Percentiles rank a stretch among this genome's conserved stretches.
These are phyloP conservation scores for Telmatochromis sp. DNA, from an alignment of 2,113 vertebrate species.

Conservation along the genomic window DNA sequence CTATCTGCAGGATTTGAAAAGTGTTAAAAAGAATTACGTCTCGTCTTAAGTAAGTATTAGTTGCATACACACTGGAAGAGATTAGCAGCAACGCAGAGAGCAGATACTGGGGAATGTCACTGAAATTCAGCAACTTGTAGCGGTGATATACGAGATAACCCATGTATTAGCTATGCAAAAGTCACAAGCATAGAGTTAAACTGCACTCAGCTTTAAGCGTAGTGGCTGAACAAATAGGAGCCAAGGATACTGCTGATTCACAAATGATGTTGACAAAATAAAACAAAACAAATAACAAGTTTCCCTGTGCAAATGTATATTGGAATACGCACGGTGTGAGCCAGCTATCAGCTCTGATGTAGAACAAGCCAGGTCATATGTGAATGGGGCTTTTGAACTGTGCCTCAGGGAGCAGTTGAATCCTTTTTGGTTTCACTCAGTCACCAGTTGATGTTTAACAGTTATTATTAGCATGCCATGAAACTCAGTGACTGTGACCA, in stretches of 20 bases:
- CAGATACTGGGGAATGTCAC: neutral
- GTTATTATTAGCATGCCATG: neutral
- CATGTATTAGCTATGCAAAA: neutral
- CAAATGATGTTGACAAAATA: neutral
- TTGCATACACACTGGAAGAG: neutral
- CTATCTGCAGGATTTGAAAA: neutral
- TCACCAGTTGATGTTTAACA: neutral
- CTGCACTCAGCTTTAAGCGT: neutral
- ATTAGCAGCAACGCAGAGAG: neutral
- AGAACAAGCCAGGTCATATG: neutral
- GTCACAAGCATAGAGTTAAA: neutral
- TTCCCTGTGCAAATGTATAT: neutral
- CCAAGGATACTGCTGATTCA: neutral
- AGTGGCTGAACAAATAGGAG: neutral
- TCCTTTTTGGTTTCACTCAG: neutral
- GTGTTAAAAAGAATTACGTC: neutral
- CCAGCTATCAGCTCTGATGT: neutral
- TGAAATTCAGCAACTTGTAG: neutral
- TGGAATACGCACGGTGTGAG: neutral
- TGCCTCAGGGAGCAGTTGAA: neutral
- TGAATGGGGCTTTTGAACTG: neutral
- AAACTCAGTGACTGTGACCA: neutral
- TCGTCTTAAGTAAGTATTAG: neutral
- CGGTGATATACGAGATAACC: neutral
- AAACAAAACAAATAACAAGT: neutral